Evolutionary conservation across 2,797 vertebrate genomes (phyloP), one percentile per base, ranked within the genome.

Genomic region (Parotocinclus haroldoi): DNA sequence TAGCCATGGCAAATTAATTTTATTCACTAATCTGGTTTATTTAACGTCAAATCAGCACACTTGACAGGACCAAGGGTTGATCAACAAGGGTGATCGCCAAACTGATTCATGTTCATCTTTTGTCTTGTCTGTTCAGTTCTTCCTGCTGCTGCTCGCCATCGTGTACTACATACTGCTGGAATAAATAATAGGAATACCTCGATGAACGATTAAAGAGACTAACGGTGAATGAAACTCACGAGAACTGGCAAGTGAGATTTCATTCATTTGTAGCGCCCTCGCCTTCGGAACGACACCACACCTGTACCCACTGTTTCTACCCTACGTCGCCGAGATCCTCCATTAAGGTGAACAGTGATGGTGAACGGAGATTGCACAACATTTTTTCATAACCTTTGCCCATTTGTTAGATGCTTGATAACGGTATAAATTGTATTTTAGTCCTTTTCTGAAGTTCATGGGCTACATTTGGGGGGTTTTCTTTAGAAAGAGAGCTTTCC

Each of bases 71-170:
- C n/a, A n/a, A n/a, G n/a, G n/a, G n/a, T n/a, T n/a, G n/a, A n/a
- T n/a, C n/a, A n/a, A n/a, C n/a, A n/a, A n/a, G n/a, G n/a, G n/a
- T n/a, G n/a, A n/a, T n/a, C n/a, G n/a, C n/a, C n/a, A n/a, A n/a
- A n/a, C n/a, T n/a, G n/a, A n/a, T n/a, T n/a, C n/a, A n/a, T n/a
- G n/a, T n/a, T n/a, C n/a, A n/a, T n/a, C n/a, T 14, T n/a, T 16
- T 50, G 7, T 50, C 7, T 14, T 50, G n/a, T 16, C 5, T n/a
- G 39, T 9, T 17, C 76, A 92, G 91, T 85, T 89, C 46, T 84
- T 87, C 0, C 76, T 89, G 40, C 69, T 92, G 78, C 63, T 91
- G 55, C 58, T 83, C 1, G 69, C 83, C 66, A 89, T 90, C 81
- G 76, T 85, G 45, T 87, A 87, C 76, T 88, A 87, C 72, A 77